These are phyloP conservation scores for Tiphia femorata DNA, from an alignment of 2,888 invertebrate genomes.

Conservation along the genomic window DNA sequence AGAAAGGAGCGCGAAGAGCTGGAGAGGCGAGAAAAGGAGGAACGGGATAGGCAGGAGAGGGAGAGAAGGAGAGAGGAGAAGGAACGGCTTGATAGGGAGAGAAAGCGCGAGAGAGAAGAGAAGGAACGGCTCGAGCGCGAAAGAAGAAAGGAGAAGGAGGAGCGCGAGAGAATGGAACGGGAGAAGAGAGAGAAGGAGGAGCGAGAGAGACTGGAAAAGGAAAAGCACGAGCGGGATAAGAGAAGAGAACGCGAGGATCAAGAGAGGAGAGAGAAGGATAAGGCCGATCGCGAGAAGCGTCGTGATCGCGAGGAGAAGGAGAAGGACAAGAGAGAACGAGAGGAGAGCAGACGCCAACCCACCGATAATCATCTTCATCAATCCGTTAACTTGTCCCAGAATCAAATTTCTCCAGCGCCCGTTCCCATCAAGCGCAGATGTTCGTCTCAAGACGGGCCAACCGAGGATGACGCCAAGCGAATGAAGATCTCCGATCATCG, in stretches of 20 bases:
- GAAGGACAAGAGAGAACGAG: constrained; percentile 66
- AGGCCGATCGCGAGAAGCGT: constrained; percentile 60
- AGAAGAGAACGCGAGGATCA: constrained; percentile 65
- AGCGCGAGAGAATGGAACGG: constrained; percentile 56
- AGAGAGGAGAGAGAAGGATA: constrained; percentile 66
- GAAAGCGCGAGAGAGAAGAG: constrained; percentile 63
- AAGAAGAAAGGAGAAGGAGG: constrained; percentile 57
- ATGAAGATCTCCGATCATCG: constrained; percentile 74
- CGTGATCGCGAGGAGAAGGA: constrained; percentile 69
- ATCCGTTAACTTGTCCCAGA: constrained; percentile 41
- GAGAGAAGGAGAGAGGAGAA: constrained; percentile 53
- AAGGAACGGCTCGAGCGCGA: constrained; percentile 65
- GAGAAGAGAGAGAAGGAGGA: constrained; percentile 60
- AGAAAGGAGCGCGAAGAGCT: constrained; percentile 64
- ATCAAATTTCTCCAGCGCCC: constrained; percentile 66
- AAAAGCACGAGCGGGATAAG: constrained; percentile 63
- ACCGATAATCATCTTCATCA: constrained; percentile 62
- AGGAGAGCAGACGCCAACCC: constrained; percentile 61
- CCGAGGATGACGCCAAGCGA: constrained; percentile 75
- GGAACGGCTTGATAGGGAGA: constrained; percentile 66
- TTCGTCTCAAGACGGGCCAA: constrained; percentile 80
- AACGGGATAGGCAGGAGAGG: constrained; percentile 66
- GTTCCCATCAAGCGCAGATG: constrained; percentile 81
- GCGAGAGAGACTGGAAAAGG: constrained; percentile 66
- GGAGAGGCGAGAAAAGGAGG: constrained; percentile 65